phyloP scores from a whole-genome alignment of 1,140 invertebrate genomes.

The Conopomorpha cramerella region DNA sequence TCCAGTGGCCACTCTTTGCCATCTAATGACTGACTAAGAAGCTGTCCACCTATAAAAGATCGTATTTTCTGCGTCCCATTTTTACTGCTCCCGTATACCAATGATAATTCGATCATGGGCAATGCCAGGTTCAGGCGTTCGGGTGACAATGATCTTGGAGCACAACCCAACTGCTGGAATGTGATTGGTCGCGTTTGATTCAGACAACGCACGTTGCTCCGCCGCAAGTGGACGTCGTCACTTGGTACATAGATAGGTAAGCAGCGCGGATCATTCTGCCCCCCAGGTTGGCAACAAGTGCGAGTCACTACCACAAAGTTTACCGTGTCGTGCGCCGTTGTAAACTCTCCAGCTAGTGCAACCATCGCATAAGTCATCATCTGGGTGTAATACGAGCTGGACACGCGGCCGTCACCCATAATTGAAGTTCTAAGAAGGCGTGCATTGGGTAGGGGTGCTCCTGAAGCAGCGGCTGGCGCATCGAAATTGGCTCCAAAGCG shows the following conservation, averaged over 20 bases:
- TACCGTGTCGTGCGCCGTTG: constrained; percentile 9
- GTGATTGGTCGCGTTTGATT: constrained; percentile 16
- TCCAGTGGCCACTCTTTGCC: constrained; percentile 9
- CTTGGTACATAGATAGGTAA: constrained; percentile 9
- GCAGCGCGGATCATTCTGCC: constrained; percentile 7
- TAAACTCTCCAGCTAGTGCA: constrained; percentile 1
- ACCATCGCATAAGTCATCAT: constrained; percentile 1
- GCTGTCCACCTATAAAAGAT: constrained; percentile 7
- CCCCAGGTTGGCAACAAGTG: constrained; percentile 8
- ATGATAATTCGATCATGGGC: constrained; percentile 14
- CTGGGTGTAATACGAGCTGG: constrained; percentile 3
- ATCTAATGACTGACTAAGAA: constrained; percentile 4
- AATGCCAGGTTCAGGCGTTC: constrained; percentile 14
- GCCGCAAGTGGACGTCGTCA: constrained; percentile 12
- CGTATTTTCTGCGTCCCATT: not conserved
- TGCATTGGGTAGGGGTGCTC: constrained; percentile 1
- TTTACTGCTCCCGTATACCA: constrained; percentile 10
- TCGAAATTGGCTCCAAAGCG: not conserved
- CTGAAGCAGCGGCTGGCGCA: not conserved
- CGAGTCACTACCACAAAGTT: constrained; percentile 13
- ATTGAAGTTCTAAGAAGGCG: constrained; percentile 2
- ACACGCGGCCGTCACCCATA: constrained; percentile 2
- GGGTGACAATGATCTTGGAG: constrained; percentile 5
- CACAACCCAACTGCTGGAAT: constrained; percentile 14
- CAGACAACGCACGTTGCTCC: constrained; percentile 11